phyloP scores from a whole-genome alignment of 2,113 vertebrate species.

The Prunella himalayana region DNA sequence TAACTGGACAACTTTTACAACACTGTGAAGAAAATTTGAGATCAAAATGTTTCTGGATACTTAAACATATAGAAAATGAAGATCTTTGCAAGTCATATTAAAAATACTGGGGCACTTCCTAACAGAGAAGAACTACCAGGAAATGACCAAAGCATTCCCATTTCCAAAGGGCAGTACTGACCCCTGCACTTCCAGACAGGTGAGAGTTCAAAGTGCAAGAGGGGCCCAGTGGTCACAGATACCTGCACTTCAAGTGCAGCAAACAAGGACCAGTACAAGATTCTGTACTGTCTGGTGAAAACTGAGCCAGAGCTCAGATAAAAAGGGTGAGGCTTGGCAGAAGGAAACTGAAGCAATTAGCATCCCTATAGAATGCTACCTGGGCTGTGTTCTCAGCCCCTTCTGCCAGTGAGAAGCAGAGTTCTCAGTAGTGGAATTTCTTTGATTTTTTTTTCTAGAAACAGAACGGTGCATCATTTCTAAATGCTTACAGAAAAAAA shows the following conservation, averaged over 20 bases:
- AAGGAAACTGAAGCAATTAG: neutral
- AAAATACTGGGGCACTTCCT: neutral
- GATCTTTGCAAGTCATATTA: neutral
- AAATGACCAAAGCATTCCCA: neutral
- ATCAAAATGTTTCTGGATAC: neutral
- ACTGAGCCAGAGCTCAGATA: neutral
- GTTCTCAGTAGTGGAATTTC: neutral
- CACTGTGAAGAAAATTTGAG: neutral
- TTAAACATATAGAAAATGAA: neutral
- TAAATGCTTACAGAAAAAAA: neutral
- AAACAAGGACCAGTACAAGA: neutral
- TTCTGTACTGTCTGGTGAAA: neutral
- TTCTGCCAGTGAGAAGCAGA: neutral
- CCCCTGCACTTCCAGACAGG: neutral
- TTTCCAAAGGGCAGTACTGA: neutral
- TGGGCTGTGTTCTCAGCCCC: neutral
- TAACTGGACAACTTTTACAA: neutral
- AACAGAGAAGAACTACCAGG: neutral
- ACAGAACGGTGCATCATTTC: neutral
- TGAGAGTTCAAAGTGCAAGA: neutral
- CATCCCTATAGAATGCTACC: neutral
- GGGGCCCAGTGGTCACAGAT: neutral
- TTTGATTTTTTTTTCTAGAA: neutral
- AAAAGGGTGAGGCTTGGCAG: neutral
- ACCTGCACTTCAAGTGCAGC: neutral